Percentiles rank a stretch among this genome's conserved stretches.
Evolutionary conservation across 2,888 invertebrate genomes (phyloP).

Genomic region (Lucinisca nassula): DNA sequence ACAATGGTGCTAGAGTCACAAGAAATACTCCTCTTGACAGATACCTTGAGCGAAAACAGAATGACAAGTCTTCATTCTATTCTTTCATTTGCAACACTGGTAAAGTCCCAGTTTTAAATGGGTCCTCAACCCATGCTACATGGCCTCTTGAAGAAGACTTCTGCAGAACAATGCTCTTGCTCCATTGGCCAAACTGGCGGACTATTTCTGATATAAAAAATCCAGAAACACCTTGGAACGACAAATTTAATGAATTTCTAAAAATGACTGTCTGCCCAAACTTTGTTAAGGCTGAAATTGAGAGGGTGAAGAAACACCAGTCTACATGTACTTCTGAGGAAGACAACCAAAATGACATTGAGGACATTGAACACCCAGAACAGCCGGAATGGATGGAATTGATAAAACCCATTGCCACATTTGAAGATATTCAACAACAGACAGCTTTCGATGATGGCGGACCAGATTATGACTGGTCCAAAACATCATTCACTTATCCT

Average conservation of each 20-base stretch:
- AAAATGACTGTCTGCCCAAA: conserved; percentile 40
- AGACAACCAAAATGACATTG: neutral
- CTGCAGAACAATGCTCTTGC: conserved; percentile 48
- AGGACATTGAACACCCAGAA: neutral
- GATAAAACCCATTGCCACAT: conserved; percentile 48
- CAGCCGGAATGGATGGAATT: conserved; percentile 69
- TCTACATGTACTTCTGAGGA: neutral
- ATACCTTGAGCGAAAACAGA: no score
- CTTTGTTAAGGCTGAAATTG: conserved; percentile 66
- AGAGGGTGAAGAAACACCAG: conserved; percentile 30
- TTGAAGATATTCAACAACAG: conserved; percentile 18
- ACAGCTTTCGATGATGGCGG: conserved; percentile 73
- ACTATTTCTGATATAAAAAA: conserved; percentile 58
- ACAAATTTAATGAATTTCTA: conserved; percentile 50
- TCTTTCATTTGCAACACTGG: neutral
- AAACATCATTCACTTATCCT: conserved; percentile 32
- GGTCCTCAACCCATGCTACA: neutral
- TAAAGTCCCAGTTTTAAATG: conserved; percentile 11
- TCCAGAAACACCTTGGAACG: conserved; percentile 53
- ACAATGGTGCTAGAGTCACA: no score
- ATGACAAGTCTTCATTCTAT: no score
- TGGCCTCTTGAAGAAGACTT: conserved; percentile 65
- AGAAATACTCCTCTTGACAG: no score
- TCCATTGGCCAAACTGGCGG: conserved; percentile 69
- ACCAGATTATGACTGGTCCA: conserved; percentile 55